Base-by-base conservation (phyloP, 2,113 vertebrate species). In the Myotis yumanensis region DNA sequence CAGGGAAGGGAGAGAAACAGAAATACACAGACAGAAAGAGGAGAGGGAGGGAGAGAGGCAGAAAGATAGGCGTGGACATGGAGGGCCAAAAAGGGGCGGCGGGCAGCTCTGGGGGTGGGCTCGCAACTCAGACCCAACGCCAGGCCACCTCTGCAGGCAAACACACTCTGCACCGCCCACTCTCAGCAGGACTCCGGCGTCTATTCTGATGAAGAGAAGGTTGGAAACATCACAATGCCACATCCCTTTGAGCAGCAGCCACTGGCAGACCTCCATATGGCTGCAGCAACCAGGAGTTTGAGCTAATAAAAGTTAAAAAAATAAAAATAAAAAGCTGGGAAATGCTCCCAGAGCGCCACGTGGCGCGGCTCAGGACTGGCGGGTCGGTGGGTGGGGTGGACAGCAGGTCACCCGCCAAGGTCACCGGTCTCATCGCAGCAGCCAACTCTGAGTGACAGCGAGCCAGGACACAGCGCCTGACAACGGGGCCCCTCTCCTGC, bases 221-320 rank as follows among this genome's bases (percentile, higher is more conserved):
- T 95, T 92, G 93, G 94, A 93, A 96, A 92, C 93, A 91, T 82
- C 76, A 77, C 96, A 97, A 96, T 83, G 90, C 85, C 95, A 96
- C 92, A 82, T 92, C 52, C 59, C 71, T 89, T 82, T 90, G 96
- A 93, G 92, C 91, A 82, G 85, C 95, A 90, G 96, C 90, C n/a
- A 18, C 72, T 32, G 28, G 95, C 68, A 93, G n/a, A 81, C 72
- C 95, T 85, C 96, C 96, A 95, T 80, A 92, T 93, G 88, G 96
- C 88, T 72, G 81, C 73, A 87, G 94, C 92, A 94, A 75, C 95
- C 97, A 94, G 93, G 51, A 93, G 92, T 87, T 57, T 76, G 89
- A 95, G 92, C 96, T 96, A 96, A 97, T 94, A 94, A 91, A 97
- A 97, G 95, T 94, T 86, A 5, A 22, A 89, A 92, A 93, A 95